Conservation (phyloP, 2,797 vertebrate genomes). For the Peromyscus aztecus region DNA sequence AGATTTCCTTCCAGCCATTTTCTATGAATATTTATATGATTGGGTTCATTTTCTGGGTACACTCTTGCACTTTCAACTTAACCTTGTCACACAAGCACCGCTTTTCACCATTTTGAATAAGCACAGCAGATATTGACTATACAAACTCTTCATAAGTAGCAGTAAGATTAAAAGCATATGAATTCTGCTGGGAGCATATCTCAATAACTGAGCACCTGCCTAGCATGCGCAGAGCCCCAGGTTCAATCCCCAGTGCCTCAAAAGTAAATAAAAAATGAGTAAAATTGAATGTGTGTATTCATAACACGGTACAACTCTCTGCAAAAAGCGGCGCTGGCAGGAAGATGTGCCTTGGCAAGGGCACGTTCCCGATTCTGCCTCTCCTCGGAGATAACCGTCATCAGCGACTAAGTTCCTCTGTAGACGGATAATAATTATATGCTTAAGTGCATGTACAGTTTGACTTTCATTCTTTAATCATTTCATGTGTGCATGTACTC, state of each 20-base stretch:
- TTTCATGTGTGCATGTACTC: neutral
- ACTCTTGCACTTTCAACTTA: conserved; percentile 52
- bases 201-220: neutral
- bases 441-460: neutral
- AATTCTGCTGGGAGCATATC: neutral
- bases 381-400: neutral
- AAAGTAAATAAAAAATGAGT: neutral
- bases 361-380: neutral
- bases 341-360: neutral
- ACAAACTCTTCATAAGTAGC: neutral
- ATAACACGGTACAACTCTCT: neutral
- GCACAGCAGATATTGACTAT: neutral
- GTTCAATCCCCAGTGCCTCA: neutral
- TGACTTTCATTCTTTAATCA: neutral
- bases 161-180: neutral
- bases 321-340: neutral
- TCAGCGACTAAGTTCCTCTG: neutral
- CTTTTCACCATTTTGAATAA: neutral
- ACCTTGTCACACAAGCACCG: neutral
- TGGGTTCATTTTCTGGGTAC: conserved; percentile 34
- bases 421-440: neutral
- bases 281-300: neutral
- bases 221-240: neutral
- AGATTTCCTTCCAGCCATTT: conserved; percentile 62
- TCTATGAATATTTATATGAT: conserved; percentile 60